Evolutionary conservation across 2,888 invertebrate species (phyloP).

Genomic region (Lithodes maja): DNA sequence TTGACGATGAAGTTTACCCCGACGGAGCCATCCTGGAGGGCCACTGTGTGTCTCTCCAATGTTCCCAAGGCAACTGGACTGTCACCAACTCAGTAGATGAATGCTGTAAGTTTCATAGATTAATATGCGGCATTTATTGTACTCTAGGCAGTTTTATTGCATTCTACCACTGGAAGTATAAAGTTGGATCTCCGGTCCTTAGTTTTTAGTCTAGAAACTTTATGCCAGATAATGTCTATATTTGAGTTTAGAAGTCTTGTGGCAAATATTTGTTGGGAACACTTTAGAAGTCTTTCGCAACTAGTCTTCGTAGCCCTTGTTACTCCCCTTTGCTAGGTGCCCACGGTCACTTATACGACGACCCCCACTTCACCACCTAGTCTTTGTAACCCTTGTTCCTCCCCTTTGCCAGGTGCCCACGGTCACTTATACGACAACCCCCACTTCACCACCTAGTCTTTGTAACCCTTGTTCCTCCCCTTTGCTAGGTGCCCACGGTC

Average conservation of each 20-base stretch:
- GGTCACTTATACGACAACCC: conserved; percentile 32
- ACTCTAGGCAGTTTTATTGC: no score
- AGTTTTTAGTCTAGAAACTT: no score
- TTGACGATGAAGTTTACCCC: conserved; percentile 33
- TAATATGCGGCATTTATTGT: no score
- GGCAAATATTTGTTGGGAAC: no score
- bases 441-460: conserved; percentile 22
- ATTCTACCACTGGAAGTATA: no score
- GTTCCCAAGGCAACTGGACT: conserved; percentile 7
- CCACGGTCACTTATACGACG: conserved; percentile 16
- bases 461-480: not conserved
- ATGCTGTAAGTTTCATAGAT: conserved; percentile 33
- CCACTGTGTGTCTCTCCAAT: conserved; percentile 13
- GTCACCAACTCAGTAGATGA: conserved; percentile 10
- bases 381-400: not conserved
- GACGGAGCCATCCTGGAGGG: not conserved
- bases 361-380: conserved; percentile 35
- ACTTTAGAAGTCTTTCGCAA: no score
- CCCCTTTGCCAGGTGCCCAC: not conserved
- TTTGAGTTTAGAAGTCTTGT: no score
- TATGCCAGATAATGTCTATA: no score
- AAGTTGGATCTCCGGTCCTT: no score
- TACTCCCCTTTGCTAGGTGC: not conserved
- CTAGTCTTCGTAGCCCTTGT: not conserved
- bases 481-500: conserved; percentile 13